Evolutionary conservation across 1,140 invertebrate species (phyloP).

Genomic region (Ostrea denselamellosa): DNA sequence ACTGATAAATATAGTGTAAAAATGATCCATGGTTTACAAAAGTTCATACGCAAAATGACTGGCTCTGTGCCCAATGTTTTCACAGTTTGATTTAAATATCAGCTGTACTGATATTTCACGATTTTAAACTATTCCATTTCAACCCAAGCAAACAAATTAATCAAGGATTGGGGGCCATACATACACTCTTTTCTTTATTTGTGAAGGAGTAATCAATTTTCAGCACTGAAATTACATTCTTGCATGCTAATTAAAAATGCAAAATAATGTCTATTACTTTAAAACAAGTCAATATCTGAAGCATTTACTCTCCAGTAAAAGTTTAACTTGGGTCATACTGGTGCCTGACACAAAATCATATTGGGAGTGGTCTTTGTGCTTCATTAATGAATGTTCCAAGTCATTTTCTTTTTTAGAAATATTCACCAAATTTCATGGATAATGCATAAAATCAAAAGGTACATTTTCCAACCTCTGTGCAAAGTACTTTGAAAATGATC

Average conservation of each 20-base stretch:
- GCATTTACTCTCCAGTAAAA: background rate
- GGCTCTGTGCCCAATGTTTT: conserved; percentile 4
- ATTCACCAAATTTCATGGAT: too few species aligned
- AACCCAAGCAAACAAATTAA: conserved; percentile 21
- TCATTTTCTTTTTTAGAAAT: too few species aligned
- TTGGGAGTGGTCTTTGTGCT: background rate
- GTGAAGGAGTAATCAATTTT: background rate
- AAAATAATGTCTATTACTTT: background rate
- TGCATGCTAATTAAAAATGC: conserved; percentile 41
- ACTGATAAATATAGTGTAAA: conserved; percentile 30
- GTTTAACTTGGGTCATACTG: background rate
- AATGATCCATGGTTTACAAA: conserved; percentile 5
- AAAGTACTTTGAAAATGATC: too few species aligned
- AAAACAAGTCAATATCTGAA: background rate
- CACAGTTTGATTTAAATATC: conserved; percentile 9
- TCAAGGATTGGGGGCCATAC: conserved; percentile 6
- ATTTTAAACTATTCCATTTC: conserved; percentile 32
- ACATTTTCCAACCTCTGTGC: too few species aligned
- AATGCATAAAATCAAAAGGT: too few species aligned
- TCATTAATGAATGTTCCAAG: too few species aligned
- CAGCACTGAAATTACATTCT: conserved; percentile 26
- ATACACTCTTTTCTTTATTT: background rate
- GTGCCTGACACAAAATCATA: background rate
- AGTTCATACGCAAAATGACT: background rate
- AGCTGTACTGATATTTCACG: conserved; percentile 32